Base-by-base conservation (phyloP, 2,888 invertebrate species). In the Gymnocheta viridis region DNA sequence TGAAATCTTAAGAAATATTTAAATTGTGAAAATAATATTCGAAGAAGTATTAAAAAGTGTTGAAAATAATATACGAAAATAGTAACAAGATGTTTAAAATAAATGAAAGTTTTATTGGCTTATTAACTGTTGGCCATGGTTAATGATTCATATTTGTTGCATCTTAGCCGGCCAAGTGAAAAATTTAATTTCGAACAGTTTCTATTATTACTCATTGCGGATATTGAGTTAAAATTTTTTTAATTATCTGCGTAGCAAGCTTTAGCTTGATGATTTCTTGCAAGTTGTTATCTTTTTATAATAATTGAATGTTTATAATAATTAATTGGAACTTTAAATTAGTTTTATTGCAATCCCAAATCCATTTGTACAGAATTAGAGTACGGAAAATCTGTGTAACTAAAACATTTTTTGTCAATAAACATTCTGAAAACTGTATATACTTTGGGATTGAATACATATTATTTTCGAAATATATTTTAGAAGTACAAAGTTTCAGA, bases 31-130 rank as follows among this genome's bases (percentile, higher is more conserved):
- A 51, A 51, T 4, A 2, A 9, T 19, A 47, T 5, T 32, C 7
- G 32, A 32, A 32, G 7, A 32, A 7, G 7, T 32, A 19, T 17
- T 19, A 47, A 17, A 47, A 47, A 19, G 2, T 17, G n/a, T 19
- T 24, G n/a, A 41, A 64, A 44, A 9, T n/a, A 17, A 44, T 9
- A 32, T 17, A 32, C 17, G 19, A n/a, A 32, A 56, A 32, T 19
- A 17, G 60, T 22, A 35, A 58, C 2, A 6, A 24, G 51, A 22
- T 67, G 51, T 24, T 17, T 22, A 6, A 17, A 62, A 62, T 44
- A 27, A 62, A 62, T 44, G 74, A 76, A 76, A 76, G 64, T 76
- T 76, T 76, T 32, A 27, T 54, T 19, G n/a, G 29, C 38, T 54
- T 38, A 60, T 64, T 73, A 62, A 73, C 49, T 49, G 24, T 27